Evolutionary conservation across 1,140 invertebrate genomes (phyloP).

Genomic region (Spodoptera litura): DNA sequence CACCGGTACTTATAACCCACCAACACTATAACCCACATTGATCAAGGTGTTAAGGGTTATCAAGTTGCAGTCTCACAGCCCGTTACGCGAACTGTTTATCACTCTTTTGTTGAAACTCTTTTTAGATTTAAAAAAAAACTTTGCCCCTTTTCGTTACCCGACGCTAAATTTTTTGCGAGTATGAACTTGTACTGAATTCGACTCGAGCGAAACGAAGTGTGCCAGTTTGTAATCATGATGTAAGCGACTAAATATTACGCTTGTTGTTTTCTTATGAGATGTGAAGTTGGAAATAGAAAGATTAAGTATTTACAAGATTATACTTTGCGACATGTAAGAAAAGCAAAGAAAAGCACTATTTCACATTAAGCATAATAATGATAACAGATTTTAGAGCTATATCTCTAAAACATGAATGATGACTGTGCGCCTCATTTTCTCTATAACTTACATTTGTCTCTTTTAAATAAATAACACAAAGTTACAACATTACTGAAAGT

Average conservation of each 20-base stretch:
- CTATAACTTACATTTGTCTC: too few species aligned
- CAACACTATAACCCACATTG: constrained; percentile 83
- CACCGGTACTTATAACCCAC: constrained; percentile 61
- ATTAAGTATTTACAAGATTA: too few species aligned
- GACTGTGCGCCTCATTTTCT: too few species aligned
- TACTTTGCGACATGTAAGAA: not conserved
- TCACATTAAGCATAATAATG: too few species aligned
- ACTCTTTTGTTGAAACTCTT: constrained; percentile 73
- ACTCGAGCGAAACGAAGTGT: not conserved
- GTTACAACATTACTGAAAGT: too few species aligned
- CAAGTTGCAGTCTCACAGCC: constrained; percentile 81
- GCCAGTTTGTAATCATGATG: not conserved
- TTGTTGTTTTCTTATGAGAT: too few species aligned
- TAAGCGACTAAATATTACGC: too few species aligned
- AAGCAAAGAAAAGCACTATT: too few species aligned
- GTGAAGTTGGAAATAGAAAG: too few species aligned
- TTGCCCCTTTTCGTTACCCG: constrained; percentile 63
- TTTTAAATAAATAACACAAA: not conserved
- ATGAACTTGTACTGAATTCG: constrained; percentile 7
- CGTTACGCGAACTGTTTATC: constrained; percentile 72
- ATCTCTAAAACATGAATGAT: too few species aligned
- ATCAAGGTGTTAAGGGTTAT: constrained; percentile 83
- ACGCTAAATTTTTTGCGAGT: constrained; percentile 47
- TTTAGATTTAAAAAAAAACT: constrained; percentile 61
- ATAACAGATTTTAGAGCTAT: too few species aligned